Percentiles rank a stretch among this genome's conserved stretches.
Evolutionary conservation across 2,888 invertebrate species (phyloP).

Genomic region (Venusia cambrica): DNA sequence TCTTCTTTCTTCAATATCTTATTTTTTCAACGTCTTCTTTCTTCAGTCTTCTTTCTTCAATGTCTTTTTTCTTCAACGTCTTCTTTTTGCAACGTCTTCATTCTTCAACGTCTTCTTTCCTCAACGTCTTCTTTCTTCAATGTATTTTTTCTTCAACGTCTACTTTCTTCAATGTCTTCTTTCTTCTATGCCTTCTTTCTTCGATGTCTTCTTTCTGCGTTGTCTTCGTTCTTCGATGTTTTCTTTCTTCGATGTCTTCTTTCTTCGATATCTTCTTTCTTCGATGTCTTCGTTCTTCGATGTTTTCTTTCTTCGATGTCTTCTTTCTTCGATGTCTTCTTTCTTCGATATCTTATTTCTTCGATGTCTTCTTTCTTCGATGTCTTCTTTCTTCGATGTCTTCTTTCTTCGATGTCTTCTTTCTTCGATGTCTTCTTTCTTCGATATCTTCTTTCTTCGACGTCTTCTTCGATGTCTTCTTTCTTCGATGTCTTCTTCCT

Average conservation of each 20-base stretch:
- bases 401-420: constrained; percentile 12
- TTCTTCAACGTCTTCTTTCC: constrained; percentile 13
- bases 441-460: constrained; percentile 11
- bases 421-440: constrained; percentile 13
- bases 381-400: constrained; percentile 18
- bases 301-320: constrained; percentile 18
- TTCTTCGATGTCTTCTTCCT: constrained; percentile 13
- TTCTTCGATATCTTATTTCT: constrained; percentile 10
- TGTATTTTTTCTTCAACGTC: constrained; percentile 20
- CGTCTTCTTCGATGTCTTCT: constrained; percentile 18
- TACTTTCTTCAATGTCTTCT: constrained; percentile 15
- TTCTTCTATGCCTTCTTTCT: constrained; percentile 13
- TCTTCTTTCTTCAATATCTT: constrained; percentile 13
- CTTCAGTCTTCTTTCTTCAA: constrained; percentile 11
- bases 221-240: constrained; percentile 15
- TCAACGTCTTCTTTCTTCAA: constrained; percentile 6
- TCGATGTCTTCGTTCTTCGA: constrained; percentile 9
- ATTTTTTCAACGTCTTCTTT: constrained; percentile 12
- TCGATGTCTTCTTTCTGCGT: constrained; percentile 11
- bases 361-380: constrained; percentile 11
- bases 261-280: constrained; percentile 16
- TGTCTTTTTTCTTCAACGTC: constrained; percentile 11
- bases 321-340: constrained; percentile 15
- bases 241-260: constrained; percentile 14
- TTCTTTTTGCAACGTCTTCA: constrained; percentile 11